Evolutionary conservation across 2,888 invertebrate species (phyloP).

Genomic region (Choreutis nemorana): DNA sequence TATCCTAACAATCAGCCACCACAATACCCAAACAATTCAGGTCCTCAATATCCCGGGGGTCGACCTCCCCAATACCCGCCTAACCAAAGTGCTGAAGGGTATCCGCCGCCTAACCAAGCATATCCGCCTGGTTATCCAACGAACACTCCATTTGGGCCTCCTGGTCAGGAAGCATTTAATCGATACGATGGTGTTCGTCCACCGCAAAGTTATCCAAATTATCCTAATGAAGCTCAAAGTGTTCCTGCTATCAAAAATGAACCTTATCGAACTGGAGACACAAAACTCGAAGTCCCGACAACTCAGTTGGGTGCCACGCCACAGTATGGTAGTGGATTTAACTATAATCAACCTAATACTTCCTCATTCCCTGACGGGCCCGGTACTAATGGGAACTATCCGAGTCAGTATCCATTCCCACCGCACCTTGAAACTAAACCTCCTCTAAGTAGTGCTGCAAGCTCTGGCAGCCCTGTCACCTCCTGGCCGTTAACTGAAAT

Average conservation of each 20-base stretch:
- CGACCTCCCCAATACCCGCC: no score
- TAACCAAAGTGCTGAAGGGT: slow-evolving; percentile 9
- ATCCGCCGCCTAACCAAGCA: slow-evolving; percentile 25
- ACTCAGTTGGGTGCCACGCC: slow-evolving; percentile 21
- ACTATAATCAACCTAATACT: slow-evolving; percentile 30
- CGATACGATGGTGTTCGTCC: slow-evolving; percentile 40
- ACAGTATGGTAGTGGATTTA: slow-evolving; percentile 29
- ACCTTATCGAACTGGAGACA: slow-evolving; percentile 23
- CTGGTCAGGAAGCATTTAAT: slow-evolving; percentile 28
- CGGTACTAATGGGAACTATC: slow-evolving; percentile 27
- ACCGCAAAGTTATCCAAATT: slow-evolving; percentile 33
- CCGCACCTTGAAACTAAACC: slow-evolving; percentile 44
- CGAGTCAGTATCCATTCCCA: slow-evolving; percentile 34
- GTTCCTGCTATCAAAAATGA: slow-evolving; percentile 24
- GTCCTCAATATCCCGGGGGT: slow-evolving; percentile 27
- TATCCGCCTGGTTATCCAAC: slow-evolving; percentile 31
- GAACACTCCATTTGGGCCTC: slow-evolving; percentile 29
- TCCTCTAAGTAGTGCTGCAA: slow-evolving; percentile 41
- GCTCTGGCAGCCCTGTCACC: slow-evolving; percentile 43
- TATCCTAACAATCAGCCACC: slow-evolving; percentile 5
- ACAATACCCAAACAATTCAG: slow-evolving; percentile 27
- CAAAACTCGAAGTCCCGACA: slow-evolving; percentile 28
- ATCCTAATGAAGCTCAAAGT: slow-evolving; percentile 17
- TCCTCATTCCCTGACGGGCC: slow-evolving; percentile 27
- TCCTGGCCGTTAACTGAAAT: slow-evolving; percentile 53